A percentile compares a stretch with the other conserved stretches of the same genome.
phyloP scores from a whole-genome alignment of 92 coral and sea anemone genomes.

The Blastomussa wellsi region DNA sequence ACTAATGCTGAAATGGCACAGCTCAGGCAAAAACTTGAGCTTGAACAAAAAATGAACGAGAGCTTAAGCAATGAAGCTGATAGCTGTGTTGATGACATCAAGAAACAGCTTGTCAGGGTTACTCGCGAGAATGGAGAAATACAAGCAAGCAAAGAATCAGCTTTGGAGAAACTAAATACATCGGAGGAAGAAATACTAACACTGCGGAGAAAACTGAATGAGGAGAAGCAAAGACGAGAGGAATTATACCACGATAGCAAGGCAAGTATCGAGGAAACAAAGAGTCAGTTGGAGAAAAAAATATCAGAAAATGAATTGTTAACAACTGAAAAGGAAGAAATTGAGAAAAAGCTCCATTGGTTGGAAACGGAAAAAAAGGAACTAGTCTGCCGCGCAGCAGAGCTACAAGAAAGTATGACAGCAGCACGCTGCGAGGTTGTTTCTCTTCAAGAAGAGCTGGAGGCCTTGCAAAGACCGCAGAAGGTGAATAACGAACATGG shows the following conservation, averaged over 20 bases:
- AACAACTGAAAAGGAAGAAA: conserved; percentile 45
- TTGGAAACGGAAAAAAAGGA: conserved; percentile 56
- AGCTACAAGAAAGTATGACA: conserved; percentile 55
- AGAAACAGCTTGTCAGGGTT: conserved; percentile 60
- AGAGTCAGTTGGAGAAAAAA: conserved; percentile 51
- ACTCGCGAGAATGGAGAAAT: conserved; percentile 57
- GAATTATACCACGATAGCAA: conserved; percentile 44
- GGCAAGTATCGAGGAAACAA: conserved; percentile 59
- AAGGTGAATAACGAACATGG: conserved; percentile 18
- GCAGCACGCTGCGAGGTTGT: conserved; percentile 29
- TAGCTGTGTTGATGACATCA: conserved; percentile 56
- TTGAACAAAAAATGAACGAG: conserved; percentile 67
- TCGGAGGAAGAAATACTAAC: conserved; percentile 60
- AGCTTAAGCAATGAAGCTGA: conserved; percentile 89
- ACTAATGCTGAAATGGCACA: conserved; percentile 62
- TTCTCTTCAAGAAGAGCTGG: conserved; percentile 20
- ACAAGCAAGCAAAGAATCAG: conserved; percentile 54
- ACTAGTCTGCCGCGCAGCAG: conserved; percentile 44
- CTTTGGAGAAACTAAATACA: conserved; percentile 49
- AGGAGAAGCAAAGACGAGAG: conserved; percentile 54
- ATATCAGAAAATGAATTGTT: conserved; percentile 61
- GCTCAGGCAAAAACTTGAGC: conserved; percentile 72
- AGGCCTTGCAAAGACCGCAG: neutral
- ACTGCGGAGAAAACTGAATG: conserved; percentile 55
- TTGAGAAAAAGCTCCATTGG: conserved; percentile 46